These are phyloP conservation scores for Thaumatotibia leucotreta DNA, from an alignment of 1,140 invertebrate species.

Conservation along the genomic window DNA sequence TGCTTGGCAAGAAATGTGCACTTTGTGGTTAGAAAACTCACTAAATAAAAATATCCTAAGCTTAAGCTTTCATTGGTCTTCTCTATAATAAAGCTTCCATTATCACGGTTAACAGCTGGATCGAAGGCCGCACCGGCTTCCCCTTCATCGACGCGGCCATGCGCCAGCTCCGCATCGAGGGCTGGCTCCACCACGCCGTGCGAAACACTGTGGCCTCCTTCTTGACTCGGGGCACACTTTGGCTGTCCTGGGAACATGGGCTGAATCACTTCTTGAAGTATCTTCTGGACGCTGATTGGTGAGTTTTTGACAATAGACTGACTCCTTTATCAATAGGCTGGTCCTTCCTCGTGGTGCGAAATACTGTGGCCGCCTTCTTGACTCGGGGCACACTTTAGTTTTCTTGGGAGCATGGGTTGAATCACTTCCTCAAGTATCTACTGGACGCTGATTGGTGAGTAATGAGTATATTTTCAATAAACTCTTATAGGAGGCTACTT, in stretches of 20 bases:
- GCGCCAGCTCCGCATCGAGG: conserved; percentile 81
- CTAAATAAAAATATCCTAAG: no score
- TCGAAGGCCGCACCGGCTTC: conserved; percentile 83
- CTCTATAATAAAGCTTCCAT: no score
- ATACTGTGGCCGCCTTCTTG: conserved; percentile 82
- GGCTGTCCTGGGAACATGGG: conserved; percentile 85
- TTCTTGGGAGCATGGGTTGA: no score
- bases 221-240: conserved; percentile 84
- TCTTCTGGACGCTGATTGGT: conserved; percentile 80
- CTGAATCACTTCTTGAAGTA: conserved; percentile 81
- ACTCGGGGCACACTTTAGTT: conserved; percentile 79
- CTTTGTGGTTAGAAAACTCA: no score
- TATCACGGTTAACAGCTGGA: conserved; percentile 73
- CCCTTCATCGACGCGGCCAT: conserved; percentile 87
- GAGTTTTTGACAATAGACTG: no score
- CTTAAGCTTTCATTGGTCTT: no score
- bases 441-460: conserved; percentile 80
- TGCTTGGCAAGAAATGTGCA: no score
- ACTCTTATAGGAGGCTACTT: no score
- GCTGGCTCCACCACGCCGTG: conserved; percentile 85
- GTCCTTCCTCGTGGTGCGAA: no score
- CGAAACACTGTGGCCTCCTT: conserved; percentile 85
- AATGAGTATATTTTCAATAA: no score
- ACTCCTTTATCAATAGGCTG: no score
- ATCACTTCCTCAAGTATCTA: no score